Conservation (phyloP, 2,888 invertebrate species). For the Pilophorus perplexus region DNA sequence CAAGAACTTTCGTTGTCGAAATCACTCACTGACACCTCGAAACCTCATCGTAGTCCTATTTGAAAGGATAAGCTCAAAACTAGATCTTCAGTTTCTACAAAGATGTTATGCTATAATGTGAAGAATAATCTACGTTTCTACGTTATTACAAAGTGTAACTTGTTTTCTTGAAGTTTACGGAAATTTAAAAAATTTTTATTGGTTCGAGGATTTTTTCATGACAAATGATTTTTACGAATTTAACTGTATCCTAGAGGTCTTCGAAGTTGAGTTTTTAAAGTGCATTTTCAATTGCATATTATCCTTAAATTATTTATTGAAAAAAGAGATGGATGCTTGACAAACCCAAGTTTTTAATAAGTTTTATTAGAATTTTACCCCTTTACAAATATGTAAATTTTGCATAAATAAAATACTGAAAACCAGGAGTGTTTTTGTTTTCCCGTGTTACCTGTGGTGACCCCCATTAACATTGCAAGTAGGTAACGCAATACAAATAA, state of each 20-base stretch:
- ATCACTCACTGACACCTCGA: not conserved
- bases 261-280: too few species aligned
- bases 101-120: conserved; percentile 43
- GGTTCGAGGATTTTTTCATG: too few species aligned
- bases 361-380: too few species aligned
- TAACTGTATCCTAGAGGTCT: too few species aligned
- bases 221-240: too few species aligned
- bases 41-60: not conserved
- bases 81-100: conserved; percentile 40
- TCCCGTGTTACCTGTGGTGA: too few species aligned
- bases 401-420: conserved; percentile 23
- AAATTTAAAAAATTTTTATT: too few species aligned
- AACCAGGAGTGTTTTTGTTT: not conserved
- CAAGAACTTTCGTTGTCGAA: too few species aligned
- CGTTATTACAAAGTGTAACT: not conserved
- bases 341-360: conserved; percentile 4
- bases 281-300: too few species aligned
- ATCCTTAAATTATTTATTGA: conserved; percentile 15
- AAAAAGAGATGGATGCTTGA: not conserved
- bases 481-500: too few species aligned
- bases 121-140: conserved; percentile 20
- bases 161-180: conserved; percentile 5
- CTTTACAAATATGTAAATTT: conserved; percentile 29
- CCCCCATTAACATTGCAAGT: too few species aligned
- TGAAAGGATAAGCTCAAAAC: conserved; percentile 35